A percentile compares a stretch with the other conserved stretches of the same genome.
Evolutionary conservation across 2,888 invertebrate species (phyloP).

Genomic region (Tuberolachnus salignus): DNA sequence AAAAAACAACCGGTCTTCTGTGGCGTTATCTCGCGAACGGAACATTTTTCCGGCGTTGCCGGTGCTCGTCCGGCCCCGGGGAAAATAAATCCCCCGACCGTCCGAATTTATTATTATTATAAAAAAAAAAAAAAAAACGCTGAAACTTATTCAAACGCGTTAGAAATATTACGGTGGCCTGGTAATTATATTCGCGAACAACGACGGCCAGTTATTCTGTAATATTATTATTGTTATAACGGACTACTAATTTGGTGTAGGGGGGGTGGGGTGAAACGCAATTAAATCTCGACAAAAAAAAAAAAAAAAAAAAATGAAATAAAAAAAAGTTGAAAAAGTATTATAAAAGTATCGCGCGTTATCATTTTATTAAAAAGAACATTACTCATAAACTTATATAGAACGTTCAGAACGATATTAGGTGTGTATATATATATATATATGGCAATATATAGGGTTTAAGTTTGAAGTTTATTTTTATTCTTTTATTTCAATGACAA

Average conservation of each 20-base stretch:
- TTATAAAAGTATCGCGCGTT: constrained; percentile 30
- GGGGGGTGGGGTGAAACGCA: too few species aligned
- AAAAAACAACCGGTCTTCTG: too few species aligned
- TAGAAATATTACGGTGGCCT: too few species aligned
- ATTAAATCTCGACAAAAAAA: constrained; percentile 23
- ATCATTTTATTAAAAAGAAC: constrained; percentile 33
- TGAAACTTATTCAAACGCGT: too few species aligned
- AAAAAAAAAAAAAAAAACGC: too few species aligned
- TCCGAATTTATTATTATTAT: too few species aligned
- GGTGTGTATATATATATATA: neutral
- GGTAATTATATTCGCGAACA: too few species aligned
- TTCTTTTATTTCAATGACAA: neutral
- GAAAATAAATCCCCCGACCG: too few species aligned
- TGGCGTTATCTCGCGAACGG: too few species aligned
- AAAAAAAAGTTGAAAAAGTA: constrained; percentile 41
- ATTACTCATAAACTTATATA: constrained; percentile 21
- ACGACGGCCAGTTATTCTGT: too few species aligned
- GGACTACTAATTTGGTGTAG: constrained; percentile 42
- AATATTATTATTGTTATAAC: constrained; percentile 3
- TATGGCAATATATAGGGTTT: neutral
- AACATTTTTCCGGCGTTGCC: too few species aligned
- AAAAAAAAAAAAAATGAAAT: neutral
- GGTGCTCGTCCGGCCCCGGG: too few species aligned
- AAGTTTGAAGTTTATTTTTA: neutral
- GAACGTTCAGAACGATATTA: constrained; percentile 1